Conservation (phyloP, 2,888 invertebrate species). For the Steromphala cineraria region DNA sequence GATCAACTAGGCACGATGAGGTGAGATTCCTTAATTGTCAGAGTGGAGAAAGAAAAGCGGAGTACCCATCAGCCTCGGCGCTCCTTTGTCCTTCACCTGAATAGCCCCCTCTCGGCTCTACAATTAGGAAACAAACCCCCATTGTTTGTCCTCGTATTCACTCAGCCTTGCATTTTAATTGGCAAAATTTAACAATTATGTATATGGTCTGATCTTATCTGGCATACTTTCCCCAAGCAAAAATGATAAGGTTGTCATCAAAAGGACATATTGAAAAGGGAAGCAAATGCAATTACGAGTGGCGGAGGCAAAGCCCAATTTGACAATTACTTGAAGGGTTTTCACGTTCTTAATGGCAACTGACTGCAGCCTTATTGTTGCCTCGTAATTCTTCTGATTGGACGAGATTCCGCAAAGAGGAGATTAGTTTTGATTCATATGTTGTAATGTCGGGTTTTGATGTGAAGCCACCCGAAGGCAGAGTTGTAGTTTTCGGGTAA, state of each 20-base stretch:
- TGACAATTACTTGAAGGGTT: background rate
- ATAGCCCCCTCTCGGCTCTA: conserved; percentile 20
- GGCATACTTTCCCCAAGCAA: conserved; percentile 20
- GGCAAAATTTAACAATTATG: conserved; percentile 37
- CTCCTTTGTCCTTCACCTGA: conserved; percentile 9
- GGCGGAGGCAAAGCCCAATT: background rate
- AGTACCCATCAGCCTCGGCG: conserved; percentile 12
- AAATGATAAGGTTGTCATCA: conserved; percentile 15
- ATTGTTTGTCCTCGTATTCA: conserved; percentile 26
- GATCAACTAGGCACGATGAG: conserved; percentile 20
- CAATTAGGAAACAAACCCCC: conserved; percentile 35
- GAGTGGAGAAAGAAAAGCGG: conserved; percentile 10
- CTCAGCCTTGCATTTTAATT: conserved; percentile 30
- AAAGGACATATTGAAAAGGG: background rate
- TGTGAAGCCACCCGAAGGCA: background rate
- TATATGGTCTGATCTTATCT: conserved; percentile 22
- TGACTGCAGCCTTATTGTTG: conserved; percentile 10
- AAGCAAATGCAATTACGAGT: conserved; percentile 11
- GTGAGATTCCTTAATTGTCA: conserved; percentile 26
- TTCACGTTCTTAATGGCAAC: conserved; percentile 2
- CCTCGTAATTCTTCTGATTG: conserved; percentile 5
- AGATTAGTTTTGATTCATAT: conserved; percentile 1
- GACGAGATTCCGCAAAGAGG: background rate
- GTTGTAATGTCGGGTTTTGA: background rate
- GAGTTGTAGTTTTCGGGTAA: too few relatives aligned